Conservation (phyloP, 2,888 invertebrate genomes). For the Luperina nickerlii region DNA sequence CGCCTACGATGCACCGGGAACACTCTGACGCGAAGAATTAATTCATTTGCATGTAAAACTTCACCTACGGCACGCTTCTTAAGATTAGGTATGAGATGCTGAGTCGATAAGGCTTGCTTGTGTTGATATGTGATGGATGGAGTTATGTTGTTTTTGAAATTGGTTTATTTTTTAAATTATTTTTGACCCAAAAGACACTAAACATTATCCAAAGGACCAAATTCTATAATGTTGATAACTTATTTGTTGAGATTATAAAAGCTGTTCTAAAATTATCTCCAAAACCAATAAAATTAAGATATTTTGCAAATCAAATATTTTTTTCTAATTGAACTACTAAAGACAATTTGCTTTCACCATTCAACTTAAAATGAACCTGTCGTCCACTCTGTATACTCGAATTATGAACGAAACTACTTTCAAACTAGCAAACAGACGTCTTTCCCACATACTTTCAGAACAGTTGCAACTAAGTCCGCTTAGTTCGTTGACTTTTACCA, state of each 20-base stretch:
- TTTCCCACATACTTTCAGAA: slow-evolving; percentile 46
- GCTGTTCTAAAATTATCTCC: background rate
- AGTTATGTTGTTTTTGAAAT: background rate
- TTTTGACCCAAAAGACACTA: background rate
- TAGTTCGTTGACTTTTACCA: slow-evolving; percentile 72
- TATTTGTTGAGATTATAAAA: background rate
- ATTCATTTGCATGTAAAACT: slow-evolving; percentile 90
- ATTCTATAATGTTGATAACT: background rate
- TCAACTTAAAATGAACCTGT: too few relatives aligned
- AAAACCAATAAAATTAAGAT: background rate
- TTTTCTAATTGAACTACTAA: background rate
- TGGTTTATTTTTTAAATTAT: background rate
- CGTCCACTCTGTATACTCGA: background rate
- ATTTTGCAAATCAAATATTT: background rate
- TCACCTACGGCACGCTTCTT: slow-evolving; percentile 80
- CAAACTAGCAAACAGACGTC: slow-evolving; percentile 22
- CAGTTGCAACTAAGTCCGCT: slow-evolving; percentile 40
- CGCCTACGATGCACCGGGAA: slow-evolving; percentile 84
- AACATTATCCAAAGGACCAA: background rate
- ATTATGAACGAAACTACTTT: slow-evolving; percentile 23
- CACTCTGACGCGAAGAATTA: slow-evolving; percentile 88
- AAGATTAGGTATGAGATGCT: slow-evolving; percentile 81
- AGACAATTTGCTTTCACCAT: background rate
- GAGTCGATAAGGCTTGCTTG: slow-evolving; percentile 45
- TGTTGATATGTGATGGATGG: slow-evolving; percentile 7